phyloP scores from a whole-genome alignment of 2,888 invertebrate species.

The Coleophora deauratella region DNA sequence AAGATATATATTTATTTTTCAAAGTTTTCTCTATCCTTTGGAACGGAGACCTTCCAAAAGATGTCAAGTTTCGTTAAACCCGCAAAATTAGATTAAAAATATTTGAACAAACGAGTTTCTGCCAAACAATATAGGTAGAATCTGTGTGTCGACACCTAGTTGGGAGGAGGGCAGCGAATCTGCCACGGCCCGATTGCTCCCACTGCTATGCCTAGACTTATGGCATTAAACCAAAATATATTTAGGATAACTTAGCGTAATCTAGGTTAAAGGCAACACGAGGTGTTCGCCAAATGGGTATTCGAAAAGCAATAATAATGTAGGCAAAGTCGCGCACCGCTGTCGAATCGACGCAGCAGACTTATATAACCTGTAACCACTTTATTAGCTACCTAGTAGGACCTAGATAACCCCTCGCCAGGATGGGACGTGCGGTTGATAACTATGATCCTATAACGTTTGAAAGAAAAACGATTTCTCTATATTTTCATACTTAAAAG shows the following conservation, averaged over 20 bases:
- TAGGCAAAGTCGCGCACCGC: slow-evolving; percentile 67
- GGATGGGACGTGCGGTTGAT: neutral
- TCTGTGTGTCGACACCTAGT: no score
- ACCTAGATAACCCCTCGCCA: neutral
- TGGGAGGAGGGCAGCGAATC: neutral
- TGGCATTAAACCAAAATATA: slow-evolving; percentile 50
- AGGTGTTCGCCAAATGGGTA: slow-evolving; percentile 71
- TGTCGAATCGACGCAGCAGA: slow-evolving; percentile 55
- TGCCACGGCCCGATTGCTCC: neutral
- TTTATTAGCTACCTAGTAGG: slow-evolving; percentile 31
- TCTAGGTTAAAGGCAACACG: slow-evolving; percentile 61
- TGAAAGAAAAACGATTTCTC: neutral
- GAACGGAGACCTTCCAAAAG: no score
- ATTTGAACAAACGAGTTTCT: no score
- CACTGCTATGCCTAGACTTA: slow-evolving; percentile 18
- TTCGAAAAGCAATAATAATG: slow-evolving; percentile 75
- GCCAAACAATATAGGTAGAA: no score
- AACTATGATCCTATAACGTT: neutral
- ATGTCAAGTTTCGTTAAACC: no score
- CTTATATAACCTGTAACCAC: slow-evolving; percentile 40
- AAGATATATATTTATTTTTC: no score
- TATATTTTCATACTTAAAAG: no score
- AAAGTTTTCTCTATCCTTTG: no score
- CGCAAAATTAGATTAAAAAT: no score
- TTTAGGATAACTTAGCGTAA: slow-evolving; percentile 22